Evolutionary conservation across 2,113 vertebrate species (phyloP).

Genomic region (Tiliqua scincoides): DNA sequence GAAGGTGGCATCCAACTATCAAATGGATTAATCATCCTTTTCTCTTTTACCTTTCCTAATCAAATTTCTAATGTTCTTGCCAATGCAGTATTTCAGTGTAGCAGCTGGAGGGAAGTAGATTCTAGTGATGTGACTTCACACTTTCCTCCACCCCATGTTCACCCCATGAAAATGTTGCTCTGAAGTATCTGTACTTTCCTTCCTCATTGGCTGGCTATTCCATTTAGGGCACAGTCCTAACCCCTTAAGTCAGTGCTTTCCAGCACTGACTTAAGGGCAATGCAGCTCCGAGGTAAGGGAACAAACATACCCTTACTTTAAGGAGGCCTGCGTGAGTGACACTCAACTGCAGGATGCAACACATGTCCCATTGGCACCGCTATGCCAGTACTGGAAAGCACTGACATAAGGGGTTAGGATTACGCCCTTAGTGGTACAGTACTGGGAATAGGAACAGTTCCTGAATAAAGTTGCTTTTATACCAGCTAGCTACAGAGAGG

Average conservation of each 20-base stretch:
- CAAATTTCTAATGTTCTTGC: neutral
- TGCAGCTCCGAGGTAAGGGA: too few relatives aligned
- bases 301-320: too few relatives aligned
- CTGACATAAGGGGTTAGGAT: too few relatives aligned
- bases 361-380: too few relatives aligned
- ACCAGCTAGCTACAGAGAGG: neutral
- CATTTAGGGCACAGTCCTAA: too few relatives aligned
- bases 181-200: conserved; percentile 30
- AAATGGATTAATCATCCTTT: fast-evolving
- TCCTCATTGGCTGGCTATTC: conserved; percentile 35
- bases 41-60: conserved; percentile 13
- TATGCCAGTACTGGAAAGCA: too few relatives aligned
- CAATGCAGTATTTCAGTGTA: fast-evolving
- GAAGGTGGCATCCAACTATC: conserved; percentile 7
- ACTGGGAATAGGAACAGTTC: neutral
- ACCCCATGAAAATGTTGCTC: conserved; percentile 47
- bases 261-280: too few relatives aligned
- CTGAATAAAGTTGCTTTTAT: neutral
- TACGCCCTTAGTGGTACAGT: conserved; percentile 1
- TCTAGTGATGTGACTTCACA: neutral
- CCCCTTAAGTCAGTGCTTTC: too few relatives aligned
- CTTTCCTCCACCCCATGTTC: conserved; percentile 56
- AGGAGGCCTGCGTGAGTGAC: too few relatives aligned
- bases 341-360: too few relatives aligned
- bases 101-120: neutral